Base-by-base conservation (phyloP, 2,113 vertebrate species). In the Tupaia tana region DNA sequence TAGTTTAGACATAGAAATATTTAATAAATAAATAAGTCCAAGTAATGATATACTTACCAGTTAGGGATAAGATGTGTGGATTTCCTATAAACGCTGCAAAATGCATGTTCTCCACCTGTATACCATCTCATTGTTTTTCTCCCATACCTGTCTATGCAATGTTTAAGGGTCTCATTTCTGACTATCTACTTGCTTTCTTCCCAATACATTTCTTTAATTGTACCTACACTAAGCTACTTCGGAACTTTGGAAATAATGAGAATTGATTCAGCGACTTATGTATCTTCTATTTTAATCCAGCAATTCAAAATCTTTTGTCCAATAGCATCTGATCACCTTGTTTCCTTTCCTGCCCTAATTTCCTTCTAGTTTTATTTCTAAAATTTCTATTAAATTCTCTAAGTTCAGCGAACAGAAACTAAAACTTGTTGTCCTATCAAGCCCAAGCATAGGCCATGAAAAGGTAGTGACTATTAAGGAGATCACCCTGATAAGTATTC, bases 1-100 rank as follows among this genome's bases (percentile, higher is more conserved):
- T 43, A 43, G 43, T 43, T 43, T 43, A 43, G 52, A 64, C 24
- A 52, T 15, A 11, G 25, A 84, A 89, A 8, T 90, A 27, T 61
- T 95, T 79, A 43, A 67, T 24, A 85, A 96, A 85, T 29, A 75
- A 95, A 29, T n/a, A 77, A 73, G 90, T 78, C 52, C 56, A 54
- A 84, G 85, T 86, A 85, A 75, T 34, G 20, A 79, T 74, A 43
- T 3, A 87, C 74, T 89, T 85, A 82, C 75, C 29, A 54, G 15
- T 78, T 24, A 81, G 20, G 59, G 9, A 63, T 34, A 67, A 91
- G 24, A 20, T 54, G 1, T 63, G 13, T 73, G 82, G n/a, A 14
- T 67, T 63, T 79, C 27, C 25, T 73, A 70, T 59, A 85, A 90
- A 14, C 64, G 52, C 22, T 64, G 25, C 34, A 81, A 54, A 71